phyloP scores from a whole-genome alignment of 2,888 invertebrate species.

The Melanophora roralis region DNA sequence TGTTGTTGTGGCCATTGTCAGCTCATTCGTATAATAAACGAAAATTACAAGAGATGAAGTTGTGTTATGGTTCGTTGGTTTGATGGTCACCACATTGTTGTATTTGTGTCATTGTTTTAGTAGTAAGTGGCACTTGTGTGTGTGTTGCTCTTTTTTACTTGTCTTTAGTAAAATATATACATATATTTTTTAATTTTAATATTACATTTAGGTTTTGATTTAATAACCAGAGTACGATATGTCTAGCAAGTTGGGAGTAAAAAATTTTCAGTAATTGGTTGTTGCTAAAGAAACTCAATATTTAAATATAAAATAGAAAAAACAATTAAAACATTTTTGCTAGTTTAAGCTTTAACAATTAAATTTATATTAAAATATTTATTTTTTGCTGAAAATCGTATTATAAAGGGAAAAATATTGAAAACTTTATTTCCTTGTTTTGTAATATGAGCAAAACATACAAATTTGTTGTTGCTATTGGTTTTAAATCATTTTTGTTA shows the following conservation, averaged over 20 bases:
- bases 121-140: neutral
- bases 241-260: too few relatives aligned
- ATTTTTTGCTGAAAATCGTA: neutral
- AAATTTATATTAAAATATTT: too few relatives aligned
- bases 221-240: too few relatives aligned
- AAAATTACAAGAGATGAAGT: conserved; percentile 57
- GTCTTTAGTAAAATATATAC: neutral
- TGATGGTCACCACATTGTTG: conserved; percentile 46
- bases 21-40: conserved; percentile 47
- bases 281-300: conserved; percentile 23
- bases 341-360: too few relatives aligned
- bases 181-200: neutral
- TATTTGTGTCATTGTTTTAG: conserved; percentile 6
- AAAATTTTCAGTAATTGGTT: conserved; percentile 38
- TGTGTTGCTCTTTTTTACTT: neutral
- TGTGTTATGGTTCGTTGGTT: conserved; percentile 57
- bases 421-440: too few relatives aligned
- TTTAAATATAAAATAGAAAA: neutral
- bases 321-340: too few relatives aligned
- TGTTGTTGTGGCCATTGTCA: conserved; percentile 20
- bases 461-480: neutral
- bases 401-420: neutral
- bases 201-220: too few relatives aligned
- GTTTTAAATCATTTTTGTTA: conserved; percentile 42
- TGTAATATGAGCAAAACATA: conserved; percentile 27